Evolutionary conservation across 2,888 invertebrate genomes (phyloP), one percentile per base, ranked within the genome.

Genomic region (Melitaea athalia): DNA sequence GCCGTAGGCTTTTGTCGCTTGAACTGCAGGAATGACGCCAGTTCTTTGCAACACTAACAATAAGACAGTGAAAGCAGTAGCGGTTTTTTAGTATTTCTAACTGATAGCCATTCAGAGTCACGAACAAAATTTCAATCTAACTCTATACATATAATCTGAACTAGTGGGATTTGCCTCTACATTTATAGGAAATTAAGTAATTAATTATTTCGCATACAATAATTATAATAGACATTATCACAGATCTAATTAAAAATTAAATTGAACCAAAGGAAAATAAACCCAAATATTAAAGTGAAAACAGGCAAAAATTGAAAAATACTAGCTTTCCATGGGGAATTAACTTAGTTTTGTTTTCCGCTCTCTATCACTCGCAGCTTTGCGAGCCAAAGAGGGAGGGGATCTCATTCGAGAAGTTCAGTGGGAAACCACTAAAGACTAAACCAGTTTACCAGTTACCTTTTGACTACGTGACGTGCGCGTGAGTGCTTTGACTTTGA

Each of bases 361-460:
- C 74, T 73, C 68, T 72, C 73, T 62, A 55, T 60, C 49, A 66
- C 59, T 45, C 63, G 6, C 66, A 60, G 52, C 68, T 67, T 71
- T 67, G 69, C 59, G 43, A 53, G 69, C 33, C 65, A 68, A 72
- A 75, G 75, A 76, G 67, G 75, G 75, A 76, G 71, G 77, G 75
- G 72, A 75, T 71, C 59, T 72, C 72, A 71, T 74, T 73, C 73
- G 73, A 77, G 76, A 76, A 76, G 74, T 73, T 72, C 65, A 73
- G 68, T 69, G 61, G 70, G 60, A 69, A 76, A 77, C 76, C n/a
- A n/a, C n/a, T n/a, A n/a, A n/a, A n/a, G n/a, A n/a, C n/a, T n/a
- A n/a, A n/a, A n/a, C n/a, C n/a, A n/a, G n/a, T n/a, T n/a, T n/a
- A n/a, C n/a, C 78, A 77, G 79, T 77, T 75, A 70, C 74, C 71